Percentiles rank a stretch among this genome's conserved stretches.
Conservation (phyloP, 2,113 vertebrate species). For the Lycocorax pyrrhopterus region DNA sequence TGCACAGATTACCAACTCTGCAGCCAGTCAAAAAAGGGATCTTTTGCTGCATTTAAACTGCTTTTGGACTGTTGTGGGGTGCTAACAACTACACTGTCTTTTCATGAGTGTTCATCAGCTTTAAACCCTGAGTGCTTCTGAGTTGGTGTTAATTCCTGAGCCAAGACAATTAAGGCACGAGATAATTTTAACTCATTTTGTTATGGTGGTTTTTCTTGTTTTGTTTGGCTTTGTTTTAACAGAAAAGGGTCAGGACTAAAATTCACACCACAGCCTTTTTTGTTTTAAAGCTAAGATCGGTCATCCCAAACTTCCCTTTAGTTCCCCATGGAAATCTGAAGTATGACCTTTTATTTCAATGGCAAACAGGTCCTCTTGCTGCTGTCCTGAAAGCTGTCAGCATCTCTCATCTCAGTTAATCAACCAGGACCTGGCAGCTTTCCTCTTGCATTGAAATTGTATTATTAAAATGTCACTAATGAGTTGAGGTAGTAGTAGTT, state of each 20-base stretch:
- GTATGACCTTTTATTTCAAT: neutral
- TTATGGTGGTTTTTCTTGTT: neutral
- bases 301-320: neutral
- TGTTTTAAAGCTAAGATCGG: neutral
- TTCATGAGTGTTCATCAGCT: neutral
- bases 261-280: neutral
- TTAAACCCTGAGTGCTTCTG: neutral
- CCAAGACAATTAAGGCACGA: conserved; percentile 21
- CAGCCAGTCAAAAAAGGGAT: neutral
- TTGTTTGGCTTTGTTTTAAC: neutral
- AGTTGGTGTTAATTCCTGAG: neutral
- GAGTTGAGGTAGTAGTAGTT: neutral
- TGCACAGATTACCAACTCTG: neutral
- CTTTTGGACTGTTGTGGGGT: neutral
- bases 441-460: neutral
- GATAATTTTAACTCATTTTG: neutral
- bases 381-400: neutral
- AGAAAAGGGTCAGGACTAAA: neutral
- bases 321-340: neutral
- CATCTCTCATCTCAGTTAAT: neutral
- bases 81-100: neutral
- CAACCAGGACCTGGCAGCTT: neutral
- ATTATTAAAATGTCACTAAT: neutral
- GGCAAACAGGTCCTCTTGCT: neutral
- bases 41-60: neutral